Evolutionary conservation across 2,888 invertebrate species (phyloP), one percentile per base, ranked within the genome.

Genomic region (Sarcophaga carnaria): DNA sequence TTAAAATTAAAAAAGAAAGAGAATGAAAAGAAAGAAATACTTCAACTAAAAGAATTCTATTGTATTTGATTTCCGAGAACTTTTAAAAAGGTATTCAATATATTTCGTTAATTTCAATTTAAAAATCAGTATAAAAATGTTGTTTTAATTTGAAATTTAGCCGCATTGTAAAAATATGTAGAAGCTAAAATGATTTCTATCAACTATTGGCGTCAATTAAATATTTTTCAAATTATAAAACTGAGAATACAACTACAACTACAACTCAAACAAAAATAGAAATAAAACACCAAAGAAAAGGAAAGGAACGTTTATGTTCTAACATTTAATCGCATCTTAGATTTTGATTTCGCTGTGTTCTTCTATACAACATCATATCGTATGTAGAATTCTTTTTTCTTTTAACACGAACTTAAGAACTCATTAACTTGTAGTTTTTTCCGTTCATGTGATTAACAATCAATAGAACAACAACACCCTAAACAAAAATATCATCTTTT

Each of bases 21-120:
- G 37, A 37, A 37, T 37, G 8, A 49, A 49, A 54, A 17, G 54
- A 54, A 76, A 76, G 27, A 83, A 83, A 83, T 63, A 69, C 76
- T 79, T 79, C 59, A 76, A 75, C 69, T 54, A 83, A 83, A 63
- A 83, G n/a, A 67, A 62, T 76, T 54, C 59, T 2, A 63, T 72
- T 74, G 54, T 66, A 37, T 59, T 60, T 59, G 64, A 76, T 76
- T 83, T 85, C 84, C 20, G 12, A 62, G 84, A 85, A 85, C 4
- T 76, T 85, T 88, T 88, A 85, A 83, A 83, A 85, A 71, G 84
- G 86, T 84, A 88, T 88, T 87, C 85, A 86, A 83, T 86, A 87
- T 87, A 86, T 88, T 85, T 77, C 66, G 12, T 75, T 80, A 72
- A 87, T 81, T 84, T 87, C 59, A 71, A 71, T 67, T 84, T 76